These are phyloP conservation scores for Erebia epiphron DNA, from an alignment of 2,888 invertebrate genomes.

Conservation along the genomic window DNA sequence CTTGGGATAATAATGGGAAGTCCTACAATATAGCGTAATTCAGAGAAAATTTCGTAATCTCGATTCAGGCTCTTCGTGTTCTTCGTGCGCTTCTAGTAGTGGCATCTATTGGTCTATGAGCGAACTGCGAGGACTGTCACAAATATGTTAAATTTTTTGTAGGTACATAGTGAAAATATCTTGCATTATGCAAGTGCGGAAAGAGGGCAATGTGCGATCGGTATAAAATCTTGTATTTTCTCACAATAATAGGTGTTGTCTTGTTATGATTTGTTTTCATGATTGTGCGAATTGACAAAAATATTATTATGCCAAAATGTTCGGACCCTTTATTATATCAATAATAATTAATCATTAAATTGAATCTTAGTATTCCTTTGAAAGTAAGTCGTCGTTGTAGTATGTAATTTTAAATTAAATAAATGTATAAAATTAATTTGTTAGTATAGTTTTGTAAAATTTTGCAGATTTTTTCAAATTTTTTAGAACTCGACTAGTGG, in stretches of 20 bases:
- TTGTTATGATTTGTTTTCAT: background rate
- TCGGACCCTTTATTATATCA: background rate
- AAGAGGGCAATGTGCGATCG: background rate
- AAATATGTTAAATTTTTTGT: no score
- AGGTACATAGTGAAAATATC: no score
- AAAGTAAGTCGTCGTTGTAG: slow-evolving; percentile 11
- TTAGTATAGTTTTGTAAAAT: slow-evolving; percentile 21
- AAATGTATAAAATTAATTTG: slow-evolving; percentile 4
- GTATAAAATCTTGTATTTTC: background rate
- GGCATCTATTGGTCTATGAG: no score
- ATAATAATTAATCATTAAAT: background rate
- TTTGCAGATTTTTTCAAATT: slow-evolving; percentile 21
- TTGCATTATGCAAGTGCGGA: no score
- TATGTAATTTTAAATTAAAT: slow-evolving; percentile 17
- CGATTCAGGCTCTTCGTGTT: no score
- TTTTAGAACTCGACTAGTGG: background rate
- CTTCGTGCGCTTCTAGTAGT: no score
- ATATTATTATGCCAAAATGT: slow-evolving; percentile 14
- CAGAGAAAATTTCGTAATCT: no score
- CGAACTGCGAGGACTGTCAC: no score
- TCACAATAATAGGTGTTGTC: slow-evolving; percentile 13
- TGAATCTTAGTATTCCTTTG: slow-evolving; percentile 13
- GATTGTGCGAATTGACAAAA: background rate
- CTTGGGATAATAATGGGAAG: no score
- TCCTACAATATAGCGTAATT: no score